Conservation (phyloP, 2,113 vertebrate genomes). For the Cromileptes altivelis region DNA sequence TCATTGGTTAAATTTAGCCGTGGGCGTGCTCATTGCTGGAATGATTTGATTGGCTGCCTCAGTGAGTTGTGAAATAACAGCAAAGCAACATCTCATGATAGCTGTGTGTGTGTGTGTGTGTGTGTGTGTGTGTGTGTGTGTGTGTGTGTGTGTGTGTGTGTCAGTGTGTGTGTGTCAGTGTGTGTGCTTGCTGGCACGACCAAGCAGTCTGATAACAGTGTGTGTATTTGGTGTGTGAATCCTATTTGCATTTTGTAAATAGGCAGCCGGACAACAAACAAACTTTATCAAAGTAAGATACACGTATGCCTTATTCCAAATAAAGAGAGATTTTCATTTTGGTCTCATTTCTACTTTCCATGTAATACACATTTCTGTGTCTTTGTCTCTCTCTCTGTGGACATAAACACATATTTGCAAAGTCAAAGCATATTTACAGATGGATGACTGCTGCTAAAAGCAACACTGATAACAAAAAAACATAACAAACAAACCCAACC, state of each 20-base stretch:
- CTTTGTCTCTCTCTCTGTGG: neutral
- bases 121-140: neutral
- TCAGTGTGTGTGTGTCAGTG: neutral
- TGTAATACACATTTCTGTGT: neutral
- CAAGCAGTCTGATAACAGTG: neutral
- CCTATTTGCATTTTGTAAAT: constrained; percentile 35
- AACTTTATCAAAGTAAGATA: neutral
- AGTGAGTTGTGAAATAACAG: constrained; percentile 58
- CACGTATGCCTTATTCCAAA: neutral
- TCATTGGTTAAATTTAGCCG: constrained; percentile 67
- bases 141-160: too few relatives aligned
- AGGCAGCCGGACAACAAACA: neutral
- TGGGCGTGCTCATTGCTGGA: constrained; percentile 45
- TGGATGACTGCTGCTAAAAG: neutral
- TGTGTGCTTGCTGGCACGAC: neutral
- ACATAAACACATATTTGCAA: neutral
- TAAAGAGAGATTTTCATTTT: neutral
- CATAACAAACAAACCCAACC: too few relatives aligned
- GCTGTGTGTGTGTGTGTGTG: constrained; percentile 11
- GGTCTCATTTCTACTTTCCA: neutral
- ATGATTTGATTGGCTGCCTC: constrained; percentile 65
- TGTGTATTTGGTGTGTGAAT: neutral
- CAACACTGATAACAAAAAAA: too few relatives aligned
- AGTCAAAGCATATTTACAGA: neutral
- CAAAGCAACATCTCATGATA: constrained; percentile 15